A percentile compares a stretch with the other conserved stretches of the same genome.
Conservation (phyloP, 2,113 vertebrate genomes). For the Girardinichthys multiradiatus region DNA sequence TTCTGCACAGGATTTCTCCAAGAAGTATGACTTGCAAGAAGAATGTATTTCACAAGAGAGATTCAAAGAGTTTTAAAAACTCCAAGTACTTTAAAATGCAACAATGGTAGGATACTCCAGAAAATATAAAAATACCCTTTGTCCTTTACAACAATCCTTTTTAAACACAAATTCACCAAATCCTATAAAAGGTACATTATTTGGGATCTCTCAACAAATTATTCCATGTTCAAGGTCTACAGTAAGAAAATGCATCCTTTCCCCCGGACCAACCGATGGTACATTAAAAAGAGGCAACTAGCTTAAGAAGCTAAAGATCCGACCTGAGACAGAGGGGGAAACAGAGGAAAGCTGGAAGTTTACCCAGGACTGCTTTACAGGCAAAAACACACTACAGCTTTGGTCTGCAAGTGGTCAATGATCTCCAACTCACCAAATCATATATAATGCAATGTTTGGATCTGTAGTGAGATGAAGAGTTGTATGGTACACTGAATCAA, state of each 20-base stretch:
- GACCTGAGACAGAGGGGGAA: not conserved
- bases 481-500: not conserved
- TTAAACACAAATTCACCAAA: not conserved
- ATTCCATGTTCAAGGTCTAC: not conserved
- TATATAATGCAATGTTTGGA: conserved; percentile 11
- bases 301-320: not conserved
- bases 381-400: not conserved
- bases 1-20: not conserved
- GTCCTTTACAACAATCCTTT: not conserved
- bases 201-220: not conserved
- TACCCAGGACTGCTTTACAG: conserved; percentile 7
- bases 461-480: conserved; percentile 3
- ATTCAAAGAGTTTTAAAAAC: not conserved
- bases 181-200: not conserved
- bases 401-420: conserved; percentile 6
- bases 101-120: not conserved
- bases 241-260: not conserved
- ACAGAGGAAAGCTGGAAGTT: not conserved
- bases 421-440: conserved; percentile 1
- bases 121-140: not conserved
- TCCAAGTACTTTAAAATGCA: not conserved
- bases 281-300: not conserved
- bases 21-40: not conserved
- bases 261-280: not conserved
- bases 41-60: not conserved